Evolutionary conservation across 2,888 invertebrate species (phyloP).

Genomic region (Stomorhina lunata): DNA sequence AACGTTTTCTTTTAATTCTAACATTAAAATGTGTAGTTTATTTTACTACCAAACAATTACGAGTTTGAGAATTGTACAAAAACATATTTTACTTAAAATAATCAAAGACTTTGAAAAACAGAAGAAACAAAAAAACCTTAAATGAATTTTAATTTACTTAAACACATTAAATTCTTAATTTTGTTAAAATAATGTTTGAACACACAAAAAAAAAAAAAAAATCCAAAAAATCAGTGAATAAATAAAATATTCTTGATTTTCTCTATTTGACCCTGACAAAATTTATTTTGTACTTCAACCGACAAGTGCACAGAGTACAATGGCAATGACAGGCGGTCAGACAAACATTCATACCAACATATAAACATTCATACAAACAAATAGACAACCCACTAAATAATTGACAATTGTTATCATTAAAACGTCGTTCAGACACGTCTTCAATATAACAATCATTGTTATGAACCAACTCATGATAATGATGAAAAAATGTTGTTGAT

Average conservation of each 20-base stretch:
- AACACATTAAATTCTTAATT: slow-evolving; percentile 42
- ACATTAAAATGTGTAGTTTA: background rate
- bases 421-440: background rate
- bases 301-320: background rate
- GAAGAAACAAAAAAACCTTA: slow-evolving; percentile 8
- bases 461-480: background rate
- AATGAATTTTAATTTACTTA: slow-evolving; percentile 44
- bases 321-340: no score
- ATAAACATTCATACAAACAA: no score
- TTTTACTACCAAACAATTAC: background rate
- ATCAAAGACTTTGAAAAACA: slow-evolving; percentile 20
- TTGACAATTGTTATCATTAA: slow-evolving; percentile 41
- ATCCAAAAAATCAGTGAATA: background rate
- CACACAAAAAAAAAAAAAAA: background rate
- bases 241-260: slow-evolving; percentile 46
- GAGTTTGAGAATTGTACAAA: background rate
- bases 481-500: background rate
- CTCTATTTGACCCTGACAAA: slow-evolving; percentile 48
- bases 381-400: slow-evolving; percentile 14
- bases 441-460: background rate
- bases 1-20: slow-evolving; percentile 15
- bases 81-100: no score
- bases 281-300: background rate
- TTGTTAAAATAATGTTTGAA: slow-evolving; percentile 14
- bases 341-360: no score